Percentiles rank a stretch among this genome's conserved stretches.
These are phyloP conservation scores for Heliconius eleuchia DNA, from an alignment of 1,140 invertebrate genomes.

Conservation along the genomic window DNA sequence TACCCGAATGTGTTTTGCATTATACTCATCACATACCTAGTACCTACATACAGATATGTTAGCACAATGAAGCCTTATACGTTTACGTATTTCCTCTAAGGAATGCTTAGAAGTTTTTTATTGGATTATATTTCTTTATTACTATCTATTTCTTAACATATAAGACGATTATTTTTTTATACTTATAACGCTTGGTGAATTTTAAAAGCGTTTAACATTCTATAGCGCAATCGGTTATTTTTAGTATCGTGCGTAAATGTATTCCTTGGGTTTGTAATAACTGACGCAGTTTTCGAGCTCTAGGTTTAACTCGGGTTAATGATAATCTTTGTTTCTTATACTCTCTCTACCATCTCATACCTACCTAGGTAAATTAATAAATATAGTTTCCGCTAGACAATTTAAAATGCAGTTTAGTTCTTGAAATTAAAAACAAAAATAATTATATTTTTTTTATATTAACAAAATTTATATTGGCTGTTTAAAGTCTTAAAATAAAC, in stretches of 20 bases:
- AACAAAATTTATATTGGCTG: too few relatives aligned
- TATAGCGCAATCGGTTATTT: background rate
- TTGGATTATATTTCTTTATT: slow-evolving; percentile 18
- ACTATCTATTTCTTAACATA: background rate
- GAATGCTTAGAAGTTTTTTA: slow-evolving; percentile 20
- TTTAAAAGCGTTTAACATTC: background rate
- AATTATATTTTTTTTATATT: too few relatives aligned
- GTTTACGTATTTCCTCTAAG: slow-evolving; percentile 10
- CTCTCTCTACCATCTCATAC: too few relatives aligned
- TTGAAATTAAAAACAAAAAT: background rate
- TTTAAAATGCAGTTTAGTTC: background rate
- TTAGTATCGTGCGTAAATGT: background rate
- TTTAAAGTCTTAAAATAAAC: too few relatives aligned
- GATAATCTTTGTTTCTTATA: too few relatives aligned
- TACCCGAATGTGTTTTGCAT: background rate
- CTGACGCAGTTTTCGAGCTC: background rate
- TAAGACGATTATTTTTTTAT: background rate
- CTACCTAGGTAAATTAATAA: too few relatives aligned
- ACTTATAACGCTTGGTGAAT: background rate
- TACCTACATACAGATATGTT: background rate
- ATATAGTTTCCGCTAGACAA: background rate
- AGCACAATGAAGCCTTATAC: slow-evolving; percentile 3
- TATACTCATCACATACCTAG: background rate
- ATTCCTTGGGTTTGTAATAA: background rate
- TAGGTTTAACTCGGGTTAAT: background rate